These are phyloP conservation scores for Creontiades dilutus DNA, from an alignment of 2,888 invertebrate species.

Conservation along the genomic window DNA sequence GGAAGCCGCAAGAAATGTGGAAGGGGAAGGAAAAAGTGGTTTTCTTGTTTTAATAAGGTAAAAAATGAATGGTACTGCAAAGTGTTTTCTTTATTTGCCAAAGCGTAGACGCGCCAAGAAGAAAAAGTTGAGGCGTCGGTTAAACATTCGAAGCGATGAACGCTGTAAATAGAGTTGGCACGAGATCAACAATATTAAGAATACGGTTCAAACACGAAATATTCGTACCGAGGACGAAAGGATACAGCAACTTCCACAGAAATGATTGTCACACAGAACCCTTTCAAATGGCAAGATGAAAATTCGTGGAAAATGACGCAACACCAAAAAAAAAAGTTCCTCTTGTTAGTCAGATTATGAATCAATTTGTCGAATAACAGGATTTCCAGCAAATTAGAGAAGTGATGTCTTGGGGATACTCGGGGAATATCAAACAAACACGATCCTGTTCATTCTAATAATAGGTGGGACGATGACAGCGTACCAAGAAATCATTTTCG, in stretches of 20 bases:
- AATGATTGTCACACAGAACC: background rate
- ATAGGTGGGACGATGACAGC: no score
- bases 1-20: background rate
- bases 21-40: background rate
- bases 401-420: no score
- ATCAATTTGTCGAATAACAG: no score
- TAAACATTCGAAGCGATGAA: background rate
- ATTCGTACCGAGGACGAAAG: background rate
- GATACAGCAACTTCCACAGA: background rate
- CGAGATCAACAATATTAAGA: background rate
- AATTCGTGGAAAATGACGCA: no score
- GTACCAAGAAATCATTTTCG: no score
- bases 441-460: no score
- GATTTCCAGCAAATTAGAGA: no score
- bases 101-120: conserved; percentile 3
- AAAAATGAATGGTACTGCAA: conserved; percentile 29
- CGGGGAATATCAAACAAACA: no score
- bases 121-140: background rate
- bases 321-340: no score
- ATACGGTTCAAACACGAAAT: background rate
- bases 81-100: background rate
- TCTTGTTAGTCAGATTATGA: no score
- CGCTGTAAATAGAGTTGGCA: background rate
- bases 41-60: conserved; percentile 24
- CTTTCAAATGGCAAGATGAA: background rate